Evolutionary conservation across 2,888 invertebrate genomes (phyloP), one percentile per base, ranked within the genome.

Genomic region (Cephonodes hylas): DNA sequence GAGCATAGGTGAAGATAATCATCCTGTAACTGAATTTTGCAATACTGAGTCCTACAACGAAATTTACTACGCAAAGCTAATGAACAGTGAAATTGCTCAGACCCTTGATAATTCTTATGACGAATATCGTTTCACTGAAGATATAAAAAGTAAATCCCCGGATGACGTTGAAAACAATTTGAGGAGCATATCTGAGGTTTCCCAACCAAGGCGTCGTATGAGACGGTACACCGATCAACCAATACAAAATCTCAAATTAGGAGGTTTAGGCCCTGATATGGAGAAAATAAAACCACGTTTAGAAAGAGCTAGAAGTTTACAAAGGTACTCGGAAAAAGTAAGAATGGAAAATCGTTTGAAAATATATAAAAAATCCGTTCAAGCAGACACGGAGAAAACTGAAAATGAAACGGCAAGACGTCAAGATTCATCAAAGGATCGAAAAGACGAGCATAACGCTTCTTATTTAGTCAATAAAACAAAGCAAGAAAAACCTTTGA

Each of bases 301-400:
- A 44, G 91, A 91, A 70, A 82, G 92, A 79, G 91, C 92, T 56
- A 80, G 88, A 67, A 91, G 92, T 60, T 80, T 92, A 25, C 92
- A 92, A 73, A 84, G 92, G 67, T 92, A 92, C 73, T 92, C 92
- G 1, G 92, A 92, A 74, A 90, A 85, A 66, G 88, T 92, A 0
- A 81, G 92, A 69, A 90, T 89, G 87, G 90, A 89, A 74, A 92
- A 92, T 66, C 79, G 90, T 20, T 72, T 91, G 2, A 86, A 76
- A 74, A 90, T 92, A 66, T 92, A 92, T 63, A 91, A 89, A 69
- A 87, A 82, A 59, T 77, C 83, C 0, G 66, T 83, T 25, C 80
- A 88, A 75, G 73, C 70, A 42, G 85, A 88, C 23, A 77, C 71
- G 1, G 79, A 77, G 66, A 82, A 76, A 61, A 20, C 63, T 34